Base-by-base conservation (phyloP, 2,888 invertebrate genomes). In the Sthenelais limicola region DNA sequence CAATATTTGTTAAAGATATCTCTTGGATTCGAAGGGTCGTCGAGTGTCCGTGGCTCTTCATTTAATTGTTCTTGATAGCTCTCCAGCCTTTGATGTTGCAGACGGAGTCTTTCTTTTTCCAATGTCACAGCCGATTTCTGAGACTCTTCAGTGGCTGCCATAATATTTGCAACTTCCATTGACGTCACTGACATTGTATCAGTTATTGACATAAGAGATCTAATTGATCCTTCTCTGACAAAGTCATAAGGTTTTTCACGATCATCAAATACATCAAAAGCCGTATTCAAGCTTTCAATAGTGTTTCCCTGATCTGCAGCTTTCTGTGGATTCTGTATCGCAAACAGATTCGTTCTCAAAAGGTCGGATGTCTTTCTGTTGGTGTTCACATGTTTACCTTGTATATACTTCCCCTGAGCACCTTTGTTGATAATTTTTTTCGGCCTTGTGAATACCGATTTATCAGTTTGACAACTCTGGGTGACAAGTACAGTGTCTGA, bases 101-200 rank as follows among this genome's bases (percentile, higher is more conserved):
- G 38, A 26, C 43, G 62, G 15, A 62, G 43, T 43, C 62, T 62
- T 43, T 62, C 62, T 28, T 38, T 62, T n/a, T 62, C 62, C 24
- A 62, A 21, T 38, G 21, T 35, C 4, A 62, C 62, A 21, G 38
- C 62, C 1, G 62, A 62, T 28, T 62, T 62, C 38, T 62, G 35
- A 12, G 35, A 35, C 62, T 62, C 62, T 38, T 26, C 43, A 1
- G 62, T 38, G 1, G 26, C 38, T 12, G 62, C 62, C 62, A 62
- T 62, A 1, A 62, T 35, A 24, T 62, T 62, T 1, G 62, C 62
- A 21, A 62, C 62, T 28, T 62, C 62, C 26, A 62, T 35, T 35
- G 62, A 62, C 38, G 62, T 62, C 35, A 62, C 62, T 12, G 62
- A 62, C 62, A 62, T 62, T 9, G 62, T 62, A 28, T 62, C 62